Conservation (phyloP, 2,888 invertebrate genomes). For the Morinoia aosen region DNA sequence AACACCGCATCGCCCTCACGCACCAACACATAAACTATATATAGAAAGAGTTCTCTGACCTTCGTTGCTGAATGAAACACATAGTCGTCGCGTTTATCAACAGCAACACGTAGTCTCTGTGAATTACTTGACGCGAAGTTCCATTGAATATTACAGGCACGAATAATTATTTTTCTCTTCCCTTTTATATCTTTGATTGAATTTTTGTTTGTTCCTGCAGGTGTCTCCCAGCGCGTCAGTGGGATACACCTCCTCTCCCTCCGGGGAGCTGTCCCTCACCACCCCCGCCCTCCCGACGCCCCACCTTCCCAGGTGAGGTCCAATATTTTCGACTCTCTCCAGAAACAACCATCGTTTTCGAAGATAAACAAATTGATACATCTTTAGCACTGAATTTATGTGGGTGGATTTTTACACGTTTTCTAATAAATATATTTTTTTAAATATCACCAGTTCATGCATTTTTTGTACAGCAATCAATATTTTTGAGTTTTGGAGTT, state of each 20-base stretch:
- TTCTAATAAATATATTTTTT: background rate
- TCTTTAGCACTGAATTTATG: background rate
- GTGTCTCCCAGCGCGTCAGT: constrained; percentile 29
- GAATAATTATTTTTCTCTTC: background rate
- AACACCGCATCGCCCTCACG: too few species aligned
- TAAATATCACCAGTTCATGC: too few species aligned
- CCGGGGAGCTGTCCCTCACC: constrained; percentile 11
- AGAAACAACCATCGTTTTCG: too few species aligned
- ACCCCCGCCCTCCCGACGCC: constrained; percentile 36
- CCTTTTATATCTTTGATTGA: background rate
- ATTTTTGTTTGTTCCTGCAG: background rate
- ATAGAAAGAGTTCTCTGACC: background rate
- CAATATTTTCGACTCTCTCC: background rate
- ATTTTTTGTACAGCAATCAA: too few species aligned
- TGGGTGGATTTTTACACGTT: background rate
- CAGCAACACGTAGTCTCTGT: background rate
- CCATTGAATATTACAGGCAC: background rate
- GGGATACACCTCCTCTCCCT: constrained; percentile 21
- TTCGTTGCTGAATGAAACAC: background rate
- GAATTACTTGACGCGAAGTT: background rate
- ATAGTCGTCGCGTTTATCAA: background rate
- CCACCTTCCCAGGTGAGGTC: background rate
- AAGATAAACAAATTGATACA: background rate
- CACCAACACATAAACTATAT: background rate
- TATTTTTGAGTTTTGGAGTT: too few species aligned